Conservation (phyloP, 2,797 vertebrate species). For the Halcyon leucocephala region DNA sequence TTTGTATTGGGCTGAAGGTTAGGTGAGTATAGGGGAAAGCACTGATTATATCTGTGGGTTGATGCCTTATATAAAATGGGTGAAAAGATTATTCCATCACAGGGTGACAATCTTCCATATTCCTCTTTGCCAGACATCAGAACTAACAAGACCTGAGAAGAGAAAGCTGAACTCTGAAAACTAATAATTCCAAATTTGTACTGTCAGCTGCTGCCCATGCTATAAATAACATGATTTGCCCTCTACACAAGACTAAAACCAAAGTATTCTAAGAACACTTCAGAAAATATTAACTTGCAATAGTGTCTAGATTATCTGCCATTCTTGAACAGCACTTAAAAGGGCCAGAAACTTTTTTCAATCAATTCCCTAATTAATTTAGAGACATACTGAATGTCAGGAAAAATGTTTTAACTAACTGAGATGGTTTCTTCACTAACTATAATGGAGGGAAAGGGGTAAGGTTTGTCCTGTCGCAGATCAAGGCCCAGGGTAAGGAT, state of each 20-base stretch:
- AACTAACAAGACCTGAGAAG: background rate
- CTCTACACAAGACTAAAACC: background rate
- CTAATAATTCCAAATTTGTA: slow-evolving; percentile 21
- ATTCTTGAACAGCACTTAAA: background rate
- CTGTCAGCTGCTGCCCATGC: background rate
- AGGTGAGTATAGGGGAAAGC: background rate
- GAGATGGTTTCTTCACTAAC: background rate
- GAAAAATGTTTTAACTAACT: background rate
- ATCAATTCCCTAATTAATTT: background rate
- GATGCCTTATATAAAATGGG: background rate
- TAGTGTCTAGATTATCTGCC: background rate
- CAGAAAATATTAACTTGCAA: slow-evolving; percentile 10
- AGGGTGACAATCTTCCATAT: background rate
- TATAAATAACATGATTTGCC: slow-evolving; percentile 47
- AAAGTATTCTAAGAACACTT: slow-evolving; percentile 45
- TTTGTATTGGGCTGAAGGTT: background rate
- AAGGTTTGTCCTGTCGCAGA: background rate
- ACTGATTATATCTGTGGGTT: background rate
- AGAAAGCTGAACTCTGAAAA: slow-evolving; percentile 31
- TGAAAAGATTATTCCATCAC: background rate
- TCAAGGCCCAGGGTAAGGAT: background rate
- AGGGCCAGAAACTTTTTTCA: background rate
- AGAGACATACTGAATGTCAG: background rate
- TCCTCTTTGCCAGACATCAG: background rate
- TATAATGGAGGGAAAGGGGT: accelerated